Base-by-base conservation (phyloP, 1,140 invertebrate genomes). In the Drosophila athabasca region DNA sequence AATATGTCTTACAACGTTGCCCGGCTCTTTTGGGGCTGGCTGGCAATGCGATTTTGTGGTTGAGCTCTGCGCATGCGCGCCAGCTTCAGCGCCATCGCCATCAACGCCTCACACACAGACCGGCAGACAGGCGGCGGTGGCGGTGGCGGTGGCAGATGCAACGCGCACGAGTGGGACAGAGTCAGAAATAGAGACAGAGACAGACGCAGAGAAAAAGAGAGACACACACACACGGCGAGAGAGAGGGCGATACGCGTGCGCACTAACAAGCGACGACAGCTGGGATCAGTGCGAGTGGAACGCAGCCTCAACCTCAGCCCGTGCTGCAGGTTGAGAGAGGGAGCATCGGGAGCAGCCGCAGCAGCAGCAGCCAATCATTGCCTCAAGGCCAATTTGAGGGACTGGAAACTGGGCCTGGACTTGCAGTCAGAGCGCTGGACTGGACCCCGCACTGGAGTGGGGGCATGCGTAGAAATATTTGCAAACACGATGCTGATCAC, bases 61-160 rank as follows among this genome's bases (percentile, higher is more conserved):
- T 77, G 71, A 61, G 76, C 78, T 39, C 35, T 81, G 89, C 69
- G 72, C 90, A 92, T 80, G 88, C 90, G 90, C 87, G 90, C 92
- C 91, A 81, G 77, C 88, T 90, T 87, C 91, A 90, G 90, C 92
- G 90, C 90, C 90, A 92, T 91, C 91, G 92, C 92, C 92, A 92
- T 92, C 92, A 92, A 93, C 83, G 92, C 93, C 92, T 92, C 92
- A 91, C 90, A 91, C 92, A 92, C 92, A 92, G 75, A 90, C 91
- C 92, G 54, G 50, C 44, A 44, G 9, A 29, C 44, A 57, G 44
- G 1, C 19, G 13, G 24, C 4, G 15, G 64, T 6, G 52, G 0
- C 6, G 45, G 24, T 35, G 31, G 9, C 35, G 8, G 11, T 39
- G 35, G 35, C 35, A 39, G 35, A 39, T 39, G 60, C 43, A 26